These are phyloP conservation scores for Dryoscopus gambensis DNA, from an alignment of 2,113 vertebrate genomes.

Conservation along the genomic window DNA sequence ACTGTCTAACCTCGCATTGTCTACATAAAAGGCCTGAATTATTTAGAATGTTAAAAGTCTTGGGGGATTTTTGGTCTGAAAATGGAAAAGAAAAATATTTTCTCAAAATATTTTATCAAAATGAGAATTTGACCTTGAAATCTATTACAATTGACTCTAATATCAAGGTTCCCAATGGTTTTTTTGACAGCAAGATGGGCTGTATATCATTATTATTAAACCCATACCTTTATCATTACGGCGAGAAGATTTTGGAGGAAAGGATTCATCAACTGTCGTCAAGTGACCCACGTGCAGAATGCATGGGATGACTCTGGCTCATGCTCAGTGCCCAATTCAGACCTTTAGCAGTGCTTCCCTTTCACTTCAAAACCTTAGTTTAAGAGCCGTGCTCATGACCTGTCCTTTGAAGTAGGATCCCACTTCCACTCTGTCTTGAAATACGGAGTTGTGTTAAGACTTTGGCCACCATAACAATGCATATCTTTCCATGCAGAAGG, in stretches of 20 bases:
- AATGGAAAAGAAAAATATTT: neutral
- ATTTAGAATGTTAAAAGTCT: neutral
- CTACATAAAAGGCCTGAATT: neutral
- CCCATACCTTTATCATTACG: neutral
- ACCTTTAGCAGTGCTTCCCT: neutral
- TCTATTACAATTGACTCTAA: neutral
- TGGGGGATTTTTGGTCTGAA: neutral
- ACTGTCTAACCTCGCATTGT: neutral
- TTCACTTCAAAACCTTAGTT: neutral
- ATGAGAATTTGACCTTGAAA: neutral
- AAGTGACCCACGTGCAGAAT: neutral
- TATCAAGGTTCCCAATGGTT: neutral
- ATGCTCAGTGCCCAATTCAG: neutral
- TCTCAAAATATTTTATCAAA: neutral
- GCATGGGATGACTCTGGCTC: neutral
- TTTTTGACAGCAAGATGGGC: neutral
- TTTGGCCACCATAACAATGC: rapidly evolving
- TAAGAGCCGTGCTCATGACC: neutral
- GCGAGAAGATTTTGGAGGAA: neutral
- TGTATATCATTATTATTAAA: neutral
- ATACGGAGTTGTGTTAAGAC: neutral
- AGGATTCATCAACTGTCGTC: neutral
- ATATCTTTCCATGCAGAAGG: neutral
- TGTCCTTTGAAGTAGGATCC: neutral
- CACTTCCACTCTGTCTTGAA: neutral